Base-by-base conservation (phyloP, 35 echinoderm and acorn worm species). In the Strongylocentrotus purpuratus region DNA sequence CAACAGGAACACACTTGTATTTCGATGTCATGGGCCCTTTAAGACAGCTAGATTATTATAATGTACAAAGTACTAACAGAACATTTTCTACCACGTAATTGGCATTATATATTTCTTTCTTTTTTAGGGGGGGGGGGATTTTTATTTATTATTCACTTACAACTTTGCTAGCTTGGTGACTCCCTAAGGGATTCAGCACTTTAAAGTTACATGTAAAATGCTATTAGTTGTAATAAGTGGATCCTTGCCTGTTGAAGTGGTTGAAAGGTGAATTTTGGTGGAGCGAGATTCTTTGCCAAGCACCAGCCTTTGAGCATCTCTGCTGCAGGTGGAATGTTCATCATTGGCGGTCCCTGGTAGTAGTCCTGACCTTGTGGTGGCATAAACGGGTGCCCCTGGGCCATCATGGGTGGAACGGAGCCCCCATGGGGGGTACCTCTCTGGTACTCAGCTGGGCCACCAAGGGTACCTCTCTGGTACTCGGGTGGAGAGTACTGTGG, bases 281-380 rank as follows among this genome's bases (percentile, higher is more conserved):
- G 9, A 32, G 91, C 9, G 46, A 93, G 48, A 13, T 93, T 93
- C 48, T 93, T 47, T 9, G 48, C 31, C 45, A 48, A 3, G 48
- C 91, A 93, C 91, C 91, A 93, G 32, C 91, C 91, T 58, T 93
- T 46, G 4, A 93, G 22, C 45, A 46, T 93, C 48, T 93, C 31
- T 9, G 48, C 6, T 17, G 91, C 47, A 5, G 91, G 31, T 13
- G 91, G 91, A 9, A 93, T 58, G 5, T 9, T 25, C 91, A 93
- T 33, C 25, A 46, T 25, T 20, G 91, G 48, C 12, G 87, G 87
- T 89, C 33, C 33, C 32, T 33, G 87, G 5, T 89, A 89, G 20
- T 41, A 89, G 87, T 31, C 91, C 91, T 93, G 91, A 11, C 91
- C 91, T n/a, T 4, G 87, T 4, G 87, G 87, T 41, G 20, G 65